These are phyloP conservation scores for Sturnira hondurensis DNA, from an alignment of 2,113 vertebrate species.

Conservation along the genomic window DNA sequence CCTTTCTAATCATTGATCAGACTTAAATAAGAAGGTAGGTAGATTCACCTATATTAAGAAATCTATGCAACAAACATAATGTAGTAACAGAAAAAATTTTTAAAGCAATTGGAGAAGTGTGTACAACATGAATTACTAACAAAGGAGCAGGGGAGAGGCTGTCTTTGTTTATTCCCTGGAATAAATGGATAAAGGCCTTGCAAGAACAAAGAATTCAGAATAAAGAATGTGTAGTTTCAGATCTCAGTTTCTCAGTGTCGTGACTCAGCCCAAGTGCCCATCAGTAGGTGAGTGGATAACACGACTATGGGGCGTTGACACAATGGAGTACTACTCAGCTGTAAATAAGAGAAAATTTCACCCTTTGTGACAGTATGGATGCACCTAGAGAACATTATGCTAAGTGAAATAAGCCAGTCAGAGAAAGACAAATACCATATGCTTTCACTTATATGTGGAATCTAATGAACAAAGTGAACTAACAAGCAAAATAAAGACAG, in stretches of 20 bases:
- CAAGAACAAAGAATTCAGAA: not conserved
- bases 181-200: not conserved
- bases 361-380: no score
- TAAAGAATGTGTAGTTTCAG: not conserved
- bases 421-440: no score
- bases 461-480: no score
- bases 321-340: no score
- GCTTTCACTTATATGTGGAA: no score
- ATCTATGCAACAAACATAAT: not conserved
- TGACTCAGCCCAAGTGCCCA: no score
- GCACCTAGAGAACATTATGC: no score
- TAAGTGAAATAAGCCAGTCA: no score
- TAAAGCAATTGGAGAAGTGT: not conserved
- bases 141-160: not conserved
- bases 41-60: not conserved
- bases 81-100: not conserved
- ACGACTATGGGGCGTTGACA: no score
- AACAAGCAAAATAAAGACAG: no score
- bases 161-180: not conserved
- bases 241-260: rapidly evolving
- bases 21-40: not conserved
- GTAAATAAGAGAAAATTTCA: no score
- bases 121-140: not conserved
- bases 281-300: no score
- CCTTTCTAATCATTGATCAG: not conserved